Evolutionary conservation across 2,797 vertebrate genomes (phyloP).

Genomic region (Euphonia xanthogaster): DNA sequence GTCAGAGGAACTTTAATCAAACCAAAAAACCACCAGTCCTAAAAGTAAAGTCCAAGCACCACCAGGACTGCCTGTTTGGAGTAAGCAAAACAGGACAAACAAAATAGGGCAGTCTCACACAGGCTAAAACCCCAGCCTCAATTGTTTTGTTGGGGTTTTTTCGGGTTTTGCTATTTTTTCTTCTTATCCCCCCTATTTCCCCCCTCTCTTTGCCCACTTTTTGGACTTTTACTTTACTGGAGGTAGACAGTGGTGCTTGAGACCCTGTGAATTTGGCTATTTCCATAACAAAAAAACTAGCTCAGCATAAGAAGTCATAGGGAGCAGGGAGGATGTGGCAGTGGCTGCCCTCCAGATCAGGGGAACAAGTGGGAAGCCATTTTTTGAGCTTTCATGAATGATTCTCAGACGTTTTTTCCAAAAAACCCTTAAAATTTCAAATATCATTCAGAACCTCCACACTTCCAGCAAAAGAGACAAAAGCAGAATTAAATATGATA

Average conservation of each 20-base stretch:
- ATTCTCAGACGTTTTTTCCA: neutral
- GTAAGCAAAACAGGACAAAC: neutral
- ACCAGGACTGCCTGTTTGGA: neutral
- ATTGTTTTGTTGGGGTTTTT: neutral
- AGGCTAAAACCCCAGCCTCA: neutral
- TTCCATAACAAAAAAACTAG: neutral
- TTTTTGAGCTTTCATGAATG: neutral
- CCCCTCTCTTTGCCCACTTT: neutral
- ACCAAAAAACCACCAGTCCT: neutral
- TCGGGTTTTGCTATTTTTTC: rapidly evolving
- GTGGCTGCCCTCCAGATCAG: neutral
- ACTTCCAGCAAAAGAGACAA: neutral
- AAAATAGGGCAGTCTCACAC: neutral
- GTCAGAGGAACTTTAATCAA: neutral
- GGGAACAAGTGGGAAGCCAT: neutral
- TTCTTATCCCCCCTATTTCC: rapidly evolving
- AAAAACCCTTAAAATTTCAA: neutral
- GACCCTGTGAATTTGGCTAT: neutral
- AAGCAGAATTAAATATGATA: neutral
- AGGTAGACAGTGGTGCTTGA: neutral
- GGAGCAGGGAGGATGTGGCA: neutral
- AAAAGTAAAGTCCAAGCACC: neutral
- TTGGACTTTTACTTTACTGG: neutral
- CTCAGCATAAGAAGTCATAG: neutral
- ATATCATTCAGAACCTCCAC: neutral